Conservation (phyloP, 1,140 invertebrate genomes). For the Battus philenor region DNA sequence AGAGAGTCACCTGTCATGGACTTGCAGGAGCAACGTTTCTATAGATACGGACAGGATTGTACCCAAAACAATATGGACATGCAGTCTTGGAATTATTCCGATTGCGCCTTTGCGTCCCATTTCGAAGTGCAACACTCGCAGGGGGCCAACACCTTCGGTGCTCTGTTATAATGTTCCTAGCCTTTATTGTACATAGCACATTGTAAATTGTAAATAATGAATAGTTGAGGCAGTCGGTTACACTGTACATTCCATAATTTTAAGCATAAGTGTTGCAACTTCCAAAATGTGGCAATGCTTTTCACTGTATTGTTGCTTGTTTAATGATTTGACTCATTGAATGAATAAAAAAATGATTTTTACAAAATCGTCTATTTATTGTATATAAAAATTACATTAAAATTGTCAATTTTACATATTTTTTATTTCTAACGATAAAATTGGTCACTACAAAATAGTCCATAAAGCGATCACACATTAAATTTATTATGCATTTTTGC, state of each 20-base stretch:
- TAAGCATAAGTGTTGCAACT: constrained; percentile 8
- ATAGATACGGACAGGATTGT: constrained; percentile 53
- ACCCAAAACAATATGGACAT: constrained; percentile 42
- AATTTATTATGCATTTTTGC: constrained; percentile 58
- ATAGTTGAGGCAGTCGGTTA: constrained; percentile 18
- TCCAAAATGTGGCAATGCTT: constrained; percentile 22
- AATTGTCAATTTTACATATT: constrained; percentile 72
- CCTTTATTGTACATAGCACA: constrained; percentile 3
- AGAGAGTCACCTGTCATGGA: constrained; percentile 51
- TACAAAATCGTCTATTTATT: constrained; percentile 73
- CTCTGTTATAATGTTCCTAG: constrained; percentile 48
- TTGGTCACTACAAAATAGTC: constrained; percentile 75
- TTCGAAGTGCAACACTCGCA: constrained; percentile 53
- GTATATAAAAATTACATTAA: constrained; percentile 76
- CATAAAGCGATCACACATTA: constrained; percentile 63
- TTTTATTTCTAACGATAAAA: constrained; percentile 69
- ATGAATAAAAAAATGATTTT: constrained; percentile 47
- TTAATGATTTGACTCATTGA: constrained; percentile 15
- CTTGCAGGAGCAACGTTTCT: constrained; percentile 51
- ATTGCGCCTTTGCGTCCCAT: constrained; percentile 46
- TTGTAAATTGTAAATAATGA: constrained; percentile 51
- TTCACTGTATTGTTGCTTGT: constrained; percentile 26
- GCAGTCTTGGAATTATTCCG: constrained; percentile 53
- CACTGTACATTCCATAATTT: constrained; percentile 14
- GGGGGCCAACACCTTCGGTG: constrained; percentile 44